These are phyloP conservation scores for Stichodactyla helianthus DNA, from an alignment of 64 coral and sea anemone genomes.

Conservation along the genomic window DNA sequence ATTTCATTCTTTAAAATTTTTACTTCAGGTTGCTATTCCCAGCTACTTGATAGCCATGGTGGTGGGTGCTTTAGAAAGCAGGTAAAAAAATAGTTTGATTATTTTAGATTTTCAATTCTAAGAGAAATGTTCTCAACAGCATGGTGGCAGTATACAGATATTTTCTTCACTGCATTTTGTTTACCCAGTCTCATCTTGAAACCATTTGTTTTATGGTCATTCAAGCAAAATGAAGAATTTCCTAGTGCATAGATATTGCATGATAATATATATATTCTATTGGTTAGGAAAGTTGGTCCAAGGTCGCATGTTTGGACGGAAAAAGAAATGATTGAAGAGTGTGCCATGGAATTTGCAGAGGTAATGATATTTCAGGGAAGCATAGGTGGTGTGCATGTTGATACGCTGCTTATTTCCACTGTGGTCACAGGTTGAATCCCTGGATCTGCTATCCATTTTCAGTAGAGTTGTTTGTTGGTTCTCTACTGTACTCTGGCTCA, in stretches of 20 bases:
- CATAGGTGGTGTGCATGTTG: too few species aligned
- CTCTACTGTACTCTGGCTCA: too few species aligned
- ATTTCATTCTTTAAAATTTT: background rate
- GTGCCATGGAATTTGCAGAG: constrained; percentile 91
- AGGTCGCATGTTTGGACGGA: constrained; percentile 84
- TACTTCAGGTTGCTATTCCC: constrained; percentile 72
- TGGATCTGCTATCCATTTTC: too few species aligned
- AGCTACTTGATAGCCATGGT: constrained; percentile 79
- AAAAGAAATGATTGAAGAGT: constrained; percentile 77
- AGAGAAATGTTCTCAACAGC: background rate
- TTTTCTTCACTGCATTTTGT: too few species aligned
- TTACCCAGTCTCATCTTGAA: too few species aligned
- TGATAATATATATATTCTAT: background rate
- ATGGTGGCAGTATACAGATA: too few species aligned
- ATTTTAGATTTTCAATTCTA: background rate
- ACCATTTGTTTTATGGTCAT: too few species aligned
- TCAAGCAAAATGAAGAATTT: background rate
- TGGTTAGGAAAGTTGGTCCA: constrained; percentile 64
- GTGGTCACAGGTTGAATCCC: too few species aligned
- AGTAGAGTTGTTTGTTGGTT: too few species aligned
- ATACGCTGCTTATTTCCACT: too few species aligned
- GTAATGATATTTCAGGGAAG: constrained; percentile 1
- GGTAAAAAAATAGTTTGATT: constrained; percentile 19
- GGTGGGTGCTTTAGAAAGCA: constrained; percentile 54
- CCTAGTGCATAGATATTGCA: background rate